A percentile compares a stretch with the other conserved stretches of the same genome.
Evolutionary conservation across 2,888 invertebrate genomes (phyloP).

Genomic region (Pedicia rivosa): DNA sequence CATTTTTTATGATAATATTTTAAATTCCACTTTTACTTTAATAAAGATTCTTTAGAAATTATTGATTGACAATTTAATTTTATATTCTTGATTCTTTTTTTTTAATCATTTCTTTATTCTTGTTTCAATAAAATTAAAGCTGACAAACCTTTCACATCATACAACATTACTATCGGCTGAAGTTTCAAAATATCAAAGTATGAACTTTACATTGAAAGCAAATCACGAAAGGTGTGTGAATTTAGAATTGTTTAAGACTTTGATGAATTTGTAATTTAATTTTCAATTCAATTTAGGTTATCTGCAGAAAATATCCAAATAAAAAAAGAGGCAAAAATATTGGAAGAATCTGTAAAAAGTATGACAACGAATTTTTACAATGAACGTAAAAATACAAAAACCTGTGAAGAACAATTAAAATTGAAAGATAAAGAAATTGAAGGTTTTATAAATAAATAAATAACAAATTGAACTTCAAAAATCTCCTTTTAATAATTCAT

Average conservation of each 20-base stretch:
- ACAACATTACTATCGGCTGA: slow-evolving; percentile 10
- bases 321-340: neutral
- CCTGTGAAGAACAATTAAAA: neutral
- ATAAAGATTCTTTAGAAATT: no score
- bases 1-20: no score
- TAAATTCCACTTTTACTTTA: no score
- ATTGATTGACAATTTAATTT: no score
- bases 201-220: slow-evolving; percentile 8
- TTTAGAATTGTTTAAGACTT: no score
- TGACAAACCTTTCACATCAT: slow-evolving; percentile 11
- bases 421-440: neutral
- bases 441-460: neutral
- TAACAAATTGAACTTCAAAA: neutral
- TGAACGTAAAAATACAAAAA: neutral
- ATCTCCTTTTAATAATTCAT: neutral
- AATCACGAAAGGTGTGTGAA: slow-evolving; percentile 9
- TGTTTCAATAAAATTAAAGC: no score
- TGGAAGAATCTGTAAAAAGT: neutral
- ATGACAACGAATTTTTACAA: neutral
- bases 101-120: no score
- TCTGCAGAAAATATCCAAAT: neutral
- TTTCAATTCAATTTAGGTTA: no score
- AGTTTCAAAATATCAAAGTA: slow-evolving; percentile 11
- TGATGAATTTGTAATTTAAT: no score
- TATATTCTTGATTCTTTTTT: no score